Conservation (phyloP, 1,140 invertebrate genomes). For the Ceratina australensis region DNA sequence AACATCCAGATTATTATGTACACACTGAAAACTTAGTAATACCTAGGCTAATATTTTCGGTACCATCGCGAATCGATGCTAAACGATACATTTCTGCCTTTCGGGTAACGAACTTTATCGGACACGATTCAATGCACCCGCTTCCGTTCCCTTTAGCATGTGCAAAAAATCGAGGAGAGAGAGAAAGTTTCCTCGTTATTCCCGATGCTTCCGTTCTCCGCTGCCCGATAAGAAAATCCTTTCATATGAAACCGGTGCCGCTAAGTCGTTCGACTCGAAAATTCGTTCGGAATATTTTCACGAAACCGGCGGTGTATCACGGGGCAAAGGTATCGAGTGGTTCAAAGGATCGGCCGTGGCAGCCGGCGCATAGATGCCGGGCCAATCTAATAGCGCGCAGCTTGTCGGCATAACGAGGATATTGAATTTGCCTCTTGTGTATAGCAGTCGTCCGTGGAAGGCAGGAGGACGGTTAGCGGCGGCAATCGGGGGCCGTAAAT, state of each 20-base stretch:
- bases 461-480: background rate
- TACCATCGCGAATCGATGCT: background rate
- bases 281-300: too few relatives aligned
- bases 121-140: background rate
- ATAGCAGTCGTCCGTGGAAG: background rate
- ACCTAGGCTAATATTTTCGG: conserved; percentile 24
- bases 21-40: background rate
- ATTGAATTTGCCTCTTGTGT: conserved; percentile 14
- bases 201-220: background rate
- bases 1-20: background rate
- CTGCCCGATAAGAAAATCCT: background rate
- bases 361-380: background rate
- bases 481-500: conserved; percentile 31
- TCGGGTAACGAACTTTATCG: background rate
- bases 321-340: background rate
- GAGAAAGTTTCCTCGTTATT: conserved; percentile 1
- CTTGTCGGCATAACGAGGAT: background rate
- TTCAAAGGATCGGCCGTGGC: background rate
- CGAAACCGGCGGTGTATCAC: background rate
- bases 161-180: background rate
- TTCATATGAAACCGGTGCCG: background rate
- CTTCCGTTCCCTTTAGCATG: too few relatives aligned
- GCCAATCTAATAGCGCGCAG: background rate
- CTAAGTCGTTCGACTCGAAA: too few relatives aligned
- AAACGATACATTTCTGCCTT: background rate